Conservation (phyloP, 2,888 invertebrate genomes). For the Lepetodrilus schrolli region DNA sequence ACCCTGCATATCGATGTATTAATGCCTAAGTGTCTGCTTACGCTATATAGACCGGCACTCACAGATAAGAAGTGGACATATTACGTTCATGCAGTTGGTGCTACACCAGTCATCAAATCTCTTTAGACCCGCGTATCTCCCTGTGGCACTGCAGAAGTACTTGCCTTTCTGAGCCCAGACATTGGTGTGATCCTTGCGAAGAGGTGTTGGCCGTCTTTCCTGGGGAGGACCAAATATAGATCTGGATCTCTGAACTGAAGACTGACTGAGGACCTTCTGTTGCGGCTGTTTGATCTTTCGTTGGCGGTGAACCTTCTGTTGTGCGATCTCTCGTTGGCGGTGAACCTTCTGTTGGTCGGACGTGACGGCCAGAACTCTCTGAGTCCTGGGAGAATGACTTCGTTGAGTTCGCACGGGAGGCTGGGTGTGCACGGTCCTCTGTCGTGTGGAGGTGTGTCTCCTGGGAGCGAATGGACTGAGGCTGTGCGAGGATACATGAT, state of each 20-base stretch:
- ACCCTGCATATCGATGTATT: not conserved
- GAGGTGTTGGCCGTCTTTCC: not conserved
- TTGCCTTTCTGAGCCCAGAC: not conserved
- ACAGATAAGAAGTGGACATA: conserved; percentile 48
- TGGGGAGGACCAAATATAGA: not conserved
- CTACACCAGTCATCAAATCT: conserved; percentile 51
- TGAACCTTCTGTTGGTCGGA: too few relatives aligned
- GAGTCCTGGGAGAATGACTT: too few relatives aligned
- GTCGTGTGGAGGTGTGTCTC: not conserved
- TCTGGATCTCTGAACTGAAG: not conserved
- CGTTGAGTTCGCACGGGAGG: not conserved
- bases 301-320: not conserved
- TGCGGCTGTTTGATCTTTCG: not conserved
- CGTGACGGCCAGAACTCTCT: too few relatives aligned
- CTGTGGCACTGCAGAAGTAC: conserved; percentile 40
- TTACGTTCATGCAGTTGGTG: conserved; percentile 40
- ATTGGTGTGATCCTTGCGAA: not conserved
- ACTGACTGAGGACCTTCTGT: not conserved
- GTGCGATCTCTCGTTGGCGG: not conserved
- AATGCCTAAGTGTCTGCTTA: not conserved
- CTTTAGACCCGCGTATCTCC: conserved; percentile 37
- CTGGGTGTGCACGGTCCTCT: not conserved
- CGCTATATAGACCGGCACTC: conserved; percentile 34
- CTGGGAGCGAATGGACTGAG: conserved; percentile 16
- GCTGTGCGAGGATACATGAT: not conserved